phyloP scores from a whole-genome alignment of 2,888 invertebrate genomes.

The Dascillus cervinus region DNA sequence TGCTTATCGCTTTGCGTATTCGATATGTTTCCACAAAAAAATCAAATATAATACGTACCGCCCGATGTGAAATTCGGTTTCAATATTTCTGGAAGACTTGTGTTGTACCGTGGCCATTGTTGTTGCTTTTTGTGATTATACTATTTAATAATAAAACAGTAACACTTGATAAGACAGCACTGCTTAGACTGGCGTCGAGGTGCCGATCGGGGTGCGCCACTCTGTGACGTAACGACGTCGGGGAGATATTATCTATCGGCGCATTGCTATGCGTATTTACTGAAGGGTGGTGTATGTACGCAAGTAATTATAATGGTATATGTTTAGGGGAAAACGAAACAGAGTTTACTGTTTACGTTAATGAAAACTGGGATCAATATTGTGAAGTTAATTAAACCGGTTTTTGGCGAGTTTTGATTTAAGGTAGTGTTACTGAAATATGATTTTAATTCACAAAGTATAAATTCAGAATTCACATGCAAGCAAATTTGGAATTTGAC shows the following conservation, averaged over 20 bases:
- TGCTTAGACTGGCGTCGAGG: conserved; percentile 10
- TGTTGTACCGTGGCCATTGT: conserved; percentile 29
- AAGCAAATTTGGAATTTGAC: too few species aligned
- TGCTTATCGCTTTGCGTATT: too few species aligned
- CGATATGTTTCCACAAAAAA: too few species aligned
- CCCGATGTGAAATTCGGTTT: conserved; percentile 25
- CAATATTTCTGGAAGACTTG: conserved; percentile 22
- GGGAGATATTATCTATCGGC: conserved; percentile 8
- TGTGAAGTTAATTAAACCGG: too few species aligned
- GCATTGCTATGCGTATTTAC: conserved; percentile 11
- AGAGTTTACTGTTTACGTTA: too few species aligned
- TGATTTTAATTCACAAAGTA: too few species aligned
- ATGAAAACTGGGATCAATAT: too few species aligned
- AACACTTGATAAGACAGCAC: conserved; percentile 8
- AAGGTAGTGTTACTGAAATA: too few species aligned
- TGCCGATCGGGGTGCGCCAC: conserved; percentile 10
- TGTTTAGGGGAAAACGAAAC: too few species aligned
- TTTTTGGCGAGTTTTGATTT: too few species aligned
- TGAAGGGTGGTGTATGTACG: conserved; percentile 1
- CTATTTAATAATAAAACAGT: conserved; percentile 7
- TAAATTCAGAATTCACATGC: too few species aligned
- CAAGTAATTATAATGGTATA: conserved; percentile 1
- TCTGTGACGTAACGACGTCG: conserved; percentile 11
- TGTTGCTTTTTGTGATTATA: too few species aligned
- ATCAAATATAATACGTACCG: conserved; percentile 16